Percentiles rank a stretch among this genome's conserved stretches.
Evolutionary conservation across 2,113 vertebrate species (phyloP).

Genomic region (Phalacrocorax carbo): DNA sequence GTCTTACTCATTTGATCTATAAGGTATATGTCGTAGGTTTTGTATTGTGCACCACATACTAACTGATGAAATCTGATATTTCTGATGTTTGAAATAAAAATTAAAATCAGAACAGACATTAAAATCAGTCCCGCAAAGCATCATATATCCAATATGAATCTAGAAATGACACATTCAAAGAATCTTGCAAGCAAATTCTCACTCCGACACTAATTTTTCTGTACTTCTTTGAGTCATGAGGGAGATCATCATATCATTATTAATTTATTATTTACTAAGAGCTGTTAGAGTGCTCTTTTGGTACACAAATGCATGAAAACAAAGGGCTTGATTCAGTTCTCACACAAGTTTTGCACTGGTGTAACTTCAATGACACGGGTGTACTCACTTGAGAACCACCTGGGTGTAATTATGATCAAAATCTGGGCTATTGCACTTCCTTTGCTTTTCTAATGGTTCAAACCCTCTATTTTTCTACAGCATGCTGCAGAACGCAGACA

Average conservation of each 20-base stretch:
- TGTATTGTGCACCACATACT: background rate
- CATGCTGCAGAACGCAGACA: slow-evolving; percentile 29
- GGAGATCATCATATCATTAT: slow-evolving; percentile 57
- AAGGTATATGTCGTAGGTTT: background rate
- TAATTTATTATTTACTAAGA: slow-evolving; percentile 69
- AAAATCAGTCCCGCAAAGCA: background rate
- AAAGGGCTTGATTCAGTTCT: slow-evolving; percentile 46
- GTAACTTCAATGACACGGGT: slow-evolving; percentile 33
- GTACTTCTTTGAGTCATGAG: slow-evolving; percentile 37
- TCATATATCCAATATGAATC: background rate
- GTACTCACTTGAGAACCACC: slow-evolving; percentile 67
- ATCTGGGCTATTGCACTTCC: slow-evolving; percentile 58
- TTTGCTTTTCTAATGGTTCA: slow-evolving; percentile 46
- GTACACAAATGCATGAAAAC: slow-evolving; percentile 43
- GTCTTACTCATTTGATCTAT: background rate
- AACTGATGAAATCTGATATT: background rate
- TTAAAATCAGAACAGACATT: background rate
- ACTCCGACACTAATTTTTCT: slow-evolving; percentile 24
- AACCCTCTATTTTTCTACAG: slow-evolving; percentile 33
- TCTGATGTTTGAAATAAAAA: background rate
- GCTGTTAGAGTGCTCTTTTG: slow-evolving; percentile 52
- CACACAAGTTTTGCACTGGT: slow-evolving; percentile 42
- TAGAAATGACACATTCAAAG: background rate
- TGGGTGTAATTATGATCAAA: slow-evolving; percentile 64
- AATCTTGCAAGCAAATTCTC: background rate